Evolutionary conservation across 2,888 invertebrate species (phyloP), one percentile per base, ranked within the genome.

Genomic region (Cremastobaeus sp.): DNA sequence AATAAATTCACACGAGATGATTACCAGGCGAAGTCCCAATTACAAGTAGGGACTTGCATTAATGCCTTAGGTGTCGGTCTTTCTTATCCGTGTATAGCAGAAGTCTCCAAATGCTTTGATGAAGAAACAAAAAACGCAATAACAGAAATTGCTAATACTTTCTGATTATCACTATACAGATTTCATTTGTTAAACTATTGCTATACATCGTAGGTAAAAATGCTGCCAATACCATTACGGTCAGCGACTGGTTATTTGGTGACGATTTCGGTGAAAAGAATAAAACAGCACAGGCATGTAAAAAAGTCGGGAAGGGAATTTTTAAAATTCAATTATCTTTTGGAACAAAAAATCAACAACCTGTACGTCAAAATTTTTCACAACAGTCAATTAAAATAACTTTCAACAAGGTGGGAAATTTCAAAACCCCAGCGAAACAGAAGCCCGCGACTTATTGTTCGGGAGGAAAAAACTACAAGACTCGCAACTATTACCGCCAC

Each of bases 31-130:
- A 17, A 50, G n/a, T 32, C 52, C 3, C 52, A 64, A 21, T 1
- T n/a, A 1, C 64, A 64, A 21, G 64, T 64, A 2, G 43, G 50
- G 2, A 39, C 64, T 8, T 43, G 64, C 11, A n/a, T 62, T 1
- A 48, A 62, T 8, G 62, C 50, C 9, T 15, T 62, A 3, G 50
- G 41, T 8, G n/a, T 15, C 0, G 64, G 48, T 1, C n/a, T n/a
- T n/a, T n/a, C n/a, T n/a, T n/a, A n/a, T n/a, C n/a, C n/a, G n/a
- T n/a, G n/a, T n/a, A n/a, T n/a, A n/a, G n/a, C n/a, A n/a, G n/a
- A n/a, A n/a, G n/a, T n/a, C n/a, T n/a, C n/a, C 3, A 57, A n/a
- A n/a, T n/a, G n/a, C n/a, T n/a, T 37, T 1, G 11, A 39, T n/a
- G 62, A 62, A 1, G 41, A 50, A 37, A 8, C 18, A 0, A 62